These are phyloP conservation scores for Mamestra configurata DNA, from an alignment of 1,140 invertebrate species.

Conservation along the genomic window DNA sequence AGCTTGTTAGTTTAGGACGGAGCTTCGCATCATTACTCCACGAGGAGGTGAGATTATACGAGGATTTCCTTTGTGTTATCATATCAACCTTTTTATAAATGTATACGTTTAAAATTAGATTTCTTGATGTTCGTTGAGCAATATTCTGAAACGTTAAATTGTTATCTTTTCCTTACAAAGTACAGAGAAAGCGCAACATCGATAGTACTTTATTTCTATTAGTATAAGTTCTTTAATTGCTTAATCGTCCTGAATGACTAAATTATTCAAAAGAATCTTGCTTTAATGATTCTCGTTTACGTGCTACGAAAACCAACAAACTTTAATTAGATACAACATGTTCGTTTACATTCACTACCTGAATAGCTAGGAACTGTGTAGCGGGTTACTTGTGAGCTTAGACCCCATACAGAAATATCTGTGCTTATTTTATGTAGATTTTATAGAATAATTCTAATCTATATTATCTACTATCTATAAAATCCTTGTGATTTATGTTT, in stretches of 20 bases:
- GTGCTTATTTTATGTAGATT: no score
- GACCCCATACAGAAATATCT: neutral
- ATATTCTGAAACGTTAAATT: neutral
- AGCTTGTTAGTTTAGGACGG: conserved; percentile 11
- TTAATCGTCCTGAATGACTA: neutral
- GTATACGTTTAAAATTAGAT: conserved; percentile 19
- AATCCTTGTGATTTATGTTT: no score
- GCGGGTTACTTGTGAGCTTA: neutral
- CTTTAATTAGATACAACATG: neutral
- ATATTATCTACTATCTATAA: no score
- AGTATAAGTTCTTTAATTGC: conserved; percentile 1
- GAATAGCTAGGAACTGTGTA: neutral
- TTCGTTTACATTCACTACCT: neutral
- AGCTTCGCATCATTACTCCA: neutral
- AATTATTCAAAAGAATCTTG: conserved; percentile 1
- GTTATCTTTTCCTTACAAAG: conserved; percentile 22
- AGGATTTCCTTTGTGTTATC: conserved; percentile 21
- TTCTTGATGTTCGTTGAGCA: neutral
- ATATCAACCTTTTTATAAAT: conserved; percentile 25
- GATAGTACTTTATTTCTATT: conserved; percentile 24
- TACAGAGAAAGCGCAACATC: conserved; percentile 12
- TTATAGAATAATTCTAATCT: no score
- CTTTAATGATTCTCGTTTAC: conserved; percentile 4
- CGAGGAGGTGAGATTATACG: neutral
- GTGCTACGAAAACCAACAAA: conserved; percentile 33